Percentiles rank a stretch among this genome's conserved stretches.
Conservation (phyloP, 2,888 invertebrate species). For the Tholera decimalis region DNA sequence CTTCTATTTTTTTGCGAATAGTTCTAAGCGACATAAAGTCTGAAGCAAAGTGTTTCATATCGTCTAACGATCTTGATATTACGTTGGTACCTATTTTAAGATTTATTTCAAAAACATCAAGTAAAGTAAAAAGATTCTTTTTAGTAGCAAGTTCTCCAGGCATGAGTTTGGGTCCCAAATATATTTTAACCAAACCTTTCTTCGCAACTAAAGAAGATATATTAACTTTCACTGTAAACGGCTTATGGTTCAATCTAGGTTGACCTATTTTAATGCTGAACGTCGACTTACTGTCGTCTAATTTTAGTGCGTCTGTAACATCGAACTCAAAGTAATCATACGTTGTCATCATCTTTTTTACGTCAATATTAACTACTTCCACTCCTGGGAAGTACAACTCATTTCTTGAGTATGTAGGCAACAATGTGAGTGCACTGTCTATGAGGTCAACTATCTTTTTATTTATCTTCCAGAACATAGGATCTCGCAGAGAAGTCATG, state of each 20-base stretch:
- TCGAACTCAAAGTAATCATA: constrained; percentile 93
- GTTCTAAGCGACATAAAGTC: constrained; percentile 92
- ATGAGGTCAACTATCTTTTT: constrained; percentile 91
- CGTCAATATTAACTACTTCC: constrained; percentile 91
- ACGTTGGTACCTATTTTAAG: constrained; percentile 92
- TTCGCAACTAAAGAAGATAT: constrained; percentile 91
- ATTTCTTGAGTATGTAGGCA: constrained; percentile 91
- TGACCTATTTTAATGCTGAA: constrained; percentile 89
- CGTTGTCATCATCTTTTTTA: constrained; percentile 93
- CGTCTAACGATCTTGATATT: constrained; percentile 92
- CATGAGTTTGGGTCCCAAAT: constrained; percentile 93
- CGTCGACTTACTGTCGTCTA: constrained; percentile 73
- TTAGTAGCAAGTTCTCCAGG: constrained; percentile 88
- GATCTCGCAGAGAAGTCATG: constrained; percentile 93
- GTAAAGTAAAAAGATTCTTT: constrained; percentile 91
- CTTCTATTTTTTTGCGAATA: constrained; percentile 92
- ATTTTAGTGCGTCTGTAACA: constrained; percentile 91
- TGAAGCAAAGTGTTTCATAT: constrained; percentile 91
- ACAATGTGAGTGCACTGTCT: constrained; percentile 90
- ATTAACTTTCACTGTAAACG: constrained; percentile 93
- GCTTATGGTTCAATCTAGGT: constrained; percentile 93
- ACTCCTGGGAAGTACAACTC: constrained; percentile 93
- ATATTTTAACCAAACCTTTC: constrained; percentile 92
- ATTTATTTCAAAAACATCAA: constrained; percentile 92
- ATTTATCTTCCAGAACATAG: constrained; percentile 93